Evolutionary conservation across 2,888 invertebrate species (phyloP).

Genomic region (Crioceris asparagi): DNA sequence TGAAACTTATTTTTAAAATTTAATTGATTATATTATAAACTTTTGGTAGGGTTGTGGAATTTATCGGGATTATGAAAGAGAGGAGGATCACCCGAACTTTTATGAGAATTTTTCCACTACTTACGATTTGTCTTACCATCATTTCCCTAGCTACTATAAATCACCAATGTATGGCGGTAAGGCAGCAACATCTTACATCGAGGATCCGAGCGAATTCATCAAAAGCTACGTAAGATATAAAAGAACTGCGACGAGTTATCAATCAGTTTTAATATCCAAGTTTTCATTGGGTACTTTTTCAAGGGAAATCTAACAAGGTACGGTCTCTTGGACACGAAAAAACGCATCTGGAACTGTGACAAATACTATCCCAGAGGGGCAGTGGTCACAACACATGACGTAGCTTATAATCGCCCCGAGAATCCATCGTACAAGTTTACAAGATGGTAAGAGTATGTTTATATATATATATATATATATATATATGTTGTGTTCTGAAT

Average conservation of each 20-base stretch:
- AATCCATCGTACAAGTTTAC: constrained; percentile 32
- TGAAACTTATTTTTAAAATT: neutral
- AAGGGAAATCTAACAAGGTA: constrained; percentile 43
- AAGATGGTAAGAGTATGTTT: constrained; percentile 12
- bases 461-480: no score
- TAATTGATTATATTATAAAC: neutral
- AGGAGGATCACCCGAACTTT: constrained; percentile 40
- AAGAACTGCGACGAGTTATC: no score
- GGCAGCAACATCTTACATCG: constrained; percentile 38
- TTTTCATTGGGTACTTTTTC: constrained; percentile 2
- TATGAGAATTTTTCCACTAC: constrained; percentile 41
- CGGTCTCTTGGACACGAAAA: constrained; percentile 37
- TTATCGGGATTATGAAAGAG: constrained; percentile 37
- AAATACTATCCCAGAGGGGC: constrained; percentile 39
- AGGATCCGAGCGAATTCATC: constrained; percentile 34
- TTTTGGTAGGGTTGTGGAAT: constrained; percentile 39
- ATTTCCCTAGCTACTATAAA: constrained; percentile 40
- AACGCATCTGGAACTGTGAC: constrained; percentile 42
- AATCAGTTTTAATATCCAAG: no score
- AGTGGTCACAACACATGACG: constrained; percentile 31
- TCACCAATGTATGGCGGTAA: constrained; percentile 38
- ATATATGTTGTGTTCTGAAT: neutral
- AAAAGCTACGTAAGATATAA: constrained; percentile 13
- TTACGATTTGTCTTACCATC: constrained; percentile 45
- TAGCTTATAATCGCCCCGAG: constrained; percentile 37